Conservation (phyloP, 1,140 invertebrate genomes). For the Nebria ingens region DNA sequence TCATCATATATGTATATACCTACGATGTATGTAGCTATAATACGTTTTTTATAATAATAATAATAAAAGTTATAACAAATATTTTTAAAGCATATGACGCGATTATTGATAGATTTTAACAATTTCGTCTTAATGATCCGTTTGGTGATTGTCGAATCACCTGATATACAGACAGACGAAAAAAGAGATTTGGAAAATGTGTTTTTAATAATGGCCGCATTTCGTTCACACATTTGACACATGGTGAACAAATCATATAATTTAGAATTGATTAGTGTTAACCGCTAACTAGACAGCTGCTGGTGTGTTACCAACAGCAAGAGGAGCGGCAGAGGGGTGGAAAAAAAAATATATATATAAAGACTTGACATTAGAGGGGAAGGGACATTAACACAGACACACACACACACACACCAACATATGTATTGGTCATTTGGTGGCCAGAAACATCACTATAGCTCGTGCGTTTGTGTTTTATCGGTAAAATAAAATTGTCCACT, state of each 20-base stretch:
- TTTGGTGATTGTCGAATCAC: no score
- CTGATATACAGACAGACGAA: no score
- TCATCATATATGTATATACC: no score
- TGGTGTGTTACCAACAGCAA: slow-evolving; percentile 12
- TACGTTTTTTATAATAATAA: no score
- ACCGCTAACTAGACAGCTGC: slow-evolving; percentile 23
- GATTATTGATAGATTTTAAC: no score
- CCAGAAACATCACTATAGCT: background rate
- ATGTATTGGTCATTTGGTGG: background rate
- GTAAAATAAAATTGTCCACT: slow-evolving; percentile 6
- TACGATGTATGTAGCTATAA: no score
- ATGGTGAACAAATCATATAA: slow-evolving; percentile 15
- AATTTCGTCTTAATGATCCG: no score
- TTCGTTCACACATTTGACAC: slow-evolving; percentile 8
- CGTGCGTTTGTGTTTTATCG: background rate
- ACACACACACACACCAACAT: background rate
- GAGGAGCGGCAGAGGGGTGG: background rate
- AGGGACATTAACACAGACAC: background rate
- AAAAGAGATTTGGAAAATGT: background rate
- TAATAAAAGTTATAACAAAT: no score
- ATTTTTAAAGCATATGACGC: no score
- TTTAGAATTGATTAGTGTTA: slow-evolving; percentile 23
- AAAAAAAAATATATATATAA: background rate
- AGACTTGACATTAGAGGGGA: background rate
- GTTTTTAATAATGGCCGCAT: slow-evolving; percentile 7